These are phyloP conservation scores for Ceraclea dissimilis DNA, from an alignment of 2,888 invertebrate species.

Conservation along the genomic window DNA sequence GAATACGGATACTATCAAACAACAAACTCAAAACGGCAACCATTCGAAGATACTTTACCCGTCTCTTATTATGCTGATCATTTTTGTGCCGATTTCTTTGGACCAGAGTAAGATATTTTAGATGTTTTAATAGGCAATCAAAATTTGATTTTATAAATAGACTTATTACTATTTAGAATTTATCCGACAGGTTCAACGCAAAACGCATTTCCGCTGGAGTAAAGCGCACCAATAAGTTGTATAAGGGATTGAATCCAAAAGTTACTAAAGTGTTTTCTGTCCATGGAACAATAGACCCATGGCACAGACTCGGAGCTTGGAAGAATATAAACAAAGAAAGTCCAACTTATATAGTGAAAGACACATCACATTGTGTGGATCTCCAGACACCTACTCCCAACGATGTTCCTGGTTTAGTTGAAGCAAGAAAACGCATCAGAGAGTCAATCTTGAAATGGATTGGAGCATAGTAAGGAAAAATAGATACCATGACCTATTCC, in stretches of 20 bases:
- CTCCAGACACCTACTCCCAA: neutral
- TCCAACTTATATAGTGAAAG: slow-evolving; percentile 17
- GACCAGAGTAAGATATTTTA: slow-evolving; percentile 10
- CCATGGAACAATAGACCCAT: slow-evolving; percentile 50
- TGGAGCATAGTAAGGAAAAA: neutral
- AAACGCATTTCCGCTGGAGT: slow-evolving; percentile 38
- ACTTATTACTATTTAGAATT: neutral
- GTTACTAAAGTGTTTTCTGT: slow-evolving; percentile 50
- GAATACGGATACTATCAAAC: slow-evolving; percentile 83
- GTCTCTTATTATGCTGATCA: slow-evolving; percentile 38
- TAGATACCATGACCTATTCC: too few relatives aligned
- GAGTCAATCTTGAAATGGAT: slow-evolving; percentile 9
- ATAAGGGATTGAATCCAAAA: slow-evolving; percentile 43
- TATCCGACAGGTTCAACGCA: slow-evolving; percentile 35
- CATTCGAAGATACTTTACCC: slow-evolving; percentile 51
- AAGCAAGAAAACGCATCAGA: slow-evolving; percentile 7
- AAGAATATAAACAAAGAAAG: slow-evolving; percentile 26
- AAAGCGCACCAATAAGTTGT: slow-evolving; percentile 44
- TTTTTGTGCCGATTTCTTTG: slow-evolving; percentile 12
- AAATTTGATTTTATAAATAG: neutral
- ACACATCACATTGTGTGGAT: slow-evolving; percentile 18
- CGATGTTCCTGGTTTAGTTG: slow-evolving; percentile 5
- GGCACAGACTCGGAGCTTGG: slow-evolving; percentile 48
- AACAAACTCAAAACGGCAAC: slow-evolving; percentile 51
- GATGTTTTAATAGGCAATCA: neutral